A percentile compares a stretch with the other conserved stretches of the same genome.
phyloP scores from a whole-genome alignment of 2,888 invertebrate species.

The Pasiphila rectangulata region DNA sequence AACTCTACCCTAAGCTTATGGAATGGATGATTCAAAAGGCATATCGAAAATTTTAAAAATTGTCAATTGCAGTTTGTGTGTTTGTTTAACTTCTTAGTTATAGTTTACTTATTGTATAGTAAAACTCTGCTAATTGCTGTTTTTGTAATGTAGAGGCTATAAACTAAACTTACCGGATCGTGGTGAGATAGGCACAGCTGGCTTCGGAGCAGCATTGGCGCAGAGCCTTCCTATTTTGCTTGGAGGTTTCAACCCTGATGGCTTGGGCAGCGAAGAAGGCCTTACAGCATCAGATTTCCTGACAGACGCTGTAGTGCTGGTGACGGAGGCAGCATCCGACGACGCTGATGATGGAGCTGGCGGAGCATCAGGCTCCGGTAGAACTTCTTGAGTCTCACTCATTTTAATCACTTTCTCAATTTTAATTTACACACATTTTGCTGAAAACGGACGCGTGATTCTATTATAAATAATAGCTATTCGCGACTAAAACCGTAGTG shows the following conservation, averaged over 20 bases:
- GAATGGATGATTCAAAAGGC: constrained; percentile 28
- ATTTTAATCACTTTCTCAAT: constrained; percentile 57
- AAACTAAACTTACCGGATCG: constrained; percentile 70
- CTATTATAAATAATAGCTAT: constrained; percentile 41
- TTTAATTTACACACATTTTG: constrained; percentile 40
- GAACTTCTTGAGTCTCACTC: constrained; percentile 64
- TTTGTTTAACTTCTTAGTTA: too few species aligned
- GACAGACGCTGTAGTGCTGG: constrained; percentile 56
- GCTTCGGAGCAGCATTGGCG: constrained; percentile 83
- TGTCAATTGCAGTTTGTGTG: constrained; percentile 41
- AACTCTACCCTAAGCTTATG: constrained; percentile 34
- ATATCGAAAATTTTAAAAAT: constrained; percentile 6
- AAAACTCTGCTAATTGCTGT: constrained; percentile 40
- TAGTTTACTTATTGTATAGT: too few species aligned
- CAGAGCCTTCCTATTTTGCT: constrained; percentile 85
- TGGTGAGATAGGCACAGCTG: constrained; percentile 83
- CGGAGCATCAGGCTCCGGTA: constrained; percentile 40
- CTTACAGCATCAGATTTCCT: constrained; percentile 52
- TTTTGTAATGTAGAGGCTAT: constrained; percentile 25
- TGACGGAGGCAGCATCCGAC: constrained; percentile 56
- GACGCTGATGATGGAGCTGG: constrained; percentile 58
- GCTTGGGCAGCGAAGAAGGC: constrained; percentile 73
- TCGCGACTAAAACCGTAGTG: constrained; percentile 55
- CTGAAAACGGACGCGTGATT: constrained; percentile 41
- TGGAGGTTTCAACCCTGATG: constrained; percentile 83